Base-by-base conservation (phyloP, 30 jellyfish, hydroid and myxozoan genomes). In the Sanderia malayensis region DNA sequence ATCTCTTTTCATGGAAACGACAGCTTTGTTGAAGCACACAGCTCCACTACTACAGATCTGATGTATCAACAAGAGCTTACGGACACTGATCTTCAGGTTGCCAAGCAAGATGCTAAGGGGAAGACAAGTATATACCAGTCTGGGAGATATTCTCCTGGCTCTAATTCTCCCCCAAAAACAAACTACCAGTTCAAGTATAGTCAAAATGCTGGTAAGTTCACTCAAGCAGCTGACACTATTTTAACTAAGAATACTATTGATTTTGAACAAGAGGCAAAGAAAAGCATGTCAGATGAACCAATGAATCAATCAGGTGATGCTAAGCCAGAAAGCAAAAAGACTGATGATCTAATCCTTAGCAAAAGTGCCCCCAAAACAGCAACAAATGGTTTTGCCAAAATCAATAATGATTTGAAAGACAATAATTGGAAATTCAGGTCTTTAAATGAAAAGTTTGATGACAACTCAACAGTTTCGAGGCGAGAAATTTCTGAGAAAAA, bases 41-140 rank as follows among this genome's bases (percentile, higher is more conserved):
- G 93, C 32, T 65, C 84, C 17, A 81, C 93, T 20, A 81, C 93
- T 2, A 81, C 93, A 1, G 93, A 81, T 57, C 58, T 81, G 31
- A 7, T 81, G 13, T 81, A 81, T 37, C 93, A 81, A 32, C 79
- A 62, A 61, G 80, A 76, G 44, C n/a, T 76, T 8, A 62, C 52
- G 10, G 58, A 62, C 24, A 46, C 44, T 46, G 73, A 62, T 18
- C 20, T 46, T 10, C 23, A 20, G 7, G 49, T 24, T 44, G 79
- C 31, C 13, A 52, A 15, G 25, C 17, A 46, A 1, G 57, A 29
- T 47, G 22, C 44, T 0, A 0, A 69, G n/a, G 9, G 74, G 28
- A 11, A 28, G 30, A n/a, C 52, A 76, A 33, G 34, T 20, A 2
- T 66, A 37, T 37, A 37, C 13, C 13, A 6, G 10, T 37, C 52